A percentile compares a stretch with the other conserved stretches of the same genome.
These are phyloP conservation scores for Musca domestica DNA, from an alignment of 1,140 invertebrate species.

Conservation along the genomic window DNA sequence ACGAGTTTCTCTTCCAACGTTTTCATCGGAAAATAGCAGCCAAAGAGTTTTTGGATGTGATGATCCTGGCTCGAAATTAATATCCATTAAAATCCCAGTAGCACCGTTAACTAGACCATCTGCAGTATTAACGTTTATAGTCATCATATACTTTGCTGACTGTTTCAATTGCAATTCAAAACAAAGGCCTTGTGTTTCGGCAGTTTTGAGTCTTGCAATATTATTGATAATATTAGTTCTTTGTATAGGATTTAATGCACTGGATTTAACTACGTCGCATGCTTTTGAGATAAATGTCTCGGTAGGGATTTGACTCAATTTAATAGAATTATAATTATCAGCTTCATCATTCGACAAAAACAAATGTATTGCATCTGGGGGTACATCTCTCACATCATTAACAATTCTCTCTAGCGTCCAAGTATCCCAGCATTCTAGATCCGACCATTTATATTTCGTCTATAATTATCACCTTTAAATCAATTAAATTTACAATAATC, in stretches of 20 bases:
- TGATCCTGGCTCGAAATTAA: too few relatives aligned
- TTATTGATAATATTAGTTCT: background rate
- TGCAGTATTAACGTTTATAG: too few relatives aligned
- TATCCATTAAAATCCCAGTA: too few relatives aligned
- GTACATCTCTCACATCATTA: background rate
- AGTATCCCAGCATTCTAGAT: too few relatives aligned
- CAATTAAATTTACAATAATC: too few relatives aligned
- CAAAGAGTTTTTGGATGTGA: too few relatives aligned
- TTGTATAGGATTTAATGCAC: background rate
- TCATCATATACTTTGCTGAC: background rate
- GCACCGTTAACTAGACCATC: too few relatives aligned
- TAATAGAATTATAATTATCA: background rate
- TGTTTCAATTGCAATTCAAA: background rate
- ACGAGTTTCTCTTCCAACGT: too few relatives aligned
- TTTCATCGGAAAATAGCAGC: too few relatives aligned
- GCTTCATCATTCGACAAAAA: conserved; percentile 7
- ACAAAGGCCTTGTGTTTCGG: conserved; percentile 13
- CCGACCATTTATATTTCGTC: too few relatives aligned
- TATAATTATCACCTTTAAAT: too few relatives aligned
- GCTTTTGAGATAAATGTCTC: background rate
- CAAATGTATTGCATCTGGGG: conserved; percentile 12
- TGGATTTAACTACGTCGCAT: background rate
- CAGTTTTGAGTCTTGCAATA: background rate
- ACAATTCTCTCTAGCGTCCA: too few relatives aligned
- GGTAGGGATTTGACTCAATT: background rate